Evolutionary conservation across 2,888 invertebrate species (phyloP).

Genomic region (Harmothoe impar): DNA sequence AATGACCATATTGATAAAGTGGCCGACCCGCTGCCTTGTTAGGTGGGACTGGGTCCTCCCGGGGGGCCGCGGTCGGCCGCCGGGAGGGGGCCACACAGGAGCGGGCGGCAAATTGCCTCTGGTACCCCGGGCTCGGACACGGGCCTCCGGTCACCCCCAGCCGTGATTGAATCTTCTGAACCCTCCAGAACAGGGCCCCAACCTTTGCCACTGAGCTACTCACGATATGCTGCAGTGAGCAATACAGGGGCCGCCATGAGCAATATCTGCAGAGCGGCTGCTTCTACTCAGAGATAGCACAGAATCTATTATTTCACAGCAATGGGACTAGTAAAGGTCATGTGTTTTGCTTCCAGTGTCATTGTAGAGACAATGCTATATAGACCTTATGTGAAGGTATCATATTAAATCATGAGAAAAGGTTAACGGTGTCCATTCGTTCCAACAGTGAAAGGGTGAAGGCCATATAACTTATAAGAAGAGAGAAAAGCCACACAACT

Average conservation of each 20-base stretch:
- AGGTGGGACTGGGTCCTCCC: neutral
- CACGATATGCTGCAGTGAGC: neutral
- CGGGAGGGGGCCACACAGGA: conserved; percentile 33
- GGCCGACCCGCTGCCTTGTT: conserved; percentile 8
- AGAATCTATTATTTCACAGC: conserved; percentile 13
- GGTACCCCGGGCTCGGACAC: neutral
- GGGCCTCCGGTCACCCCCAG: neutral
- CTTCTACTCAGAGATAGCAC: neutral
- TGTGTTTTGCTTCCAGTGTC: neutral
- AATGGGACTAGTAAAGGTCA: neutral
- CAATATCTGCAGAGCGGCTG: neutral
- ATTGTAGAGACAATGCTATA: neutral
- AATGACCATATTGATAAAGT: conserved; percentile 59
- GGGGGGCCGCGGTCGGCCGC: neutral
- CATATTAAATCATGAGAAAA: no score
- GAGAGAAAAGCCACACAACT: no score
- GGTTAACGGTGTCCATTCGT: no score
- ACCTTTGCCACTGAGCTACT: neutral
- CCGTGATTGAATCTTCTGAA: conserved; percentile 20
- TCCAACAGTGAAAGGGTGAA: no score
- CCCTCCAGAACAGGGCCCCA: conserved; percentile 11
- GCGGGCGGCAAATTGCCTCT: conserved; percentile 47
- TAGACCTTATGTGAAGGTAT: no score
- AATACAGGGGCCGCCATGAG: conserved; percentile 11
- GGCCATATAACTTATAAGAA: no score